Evolutionary conservation across 2,113 vertebrate genomes (phyloP).

Genomic region (Macaca fascicularis): DNA sequence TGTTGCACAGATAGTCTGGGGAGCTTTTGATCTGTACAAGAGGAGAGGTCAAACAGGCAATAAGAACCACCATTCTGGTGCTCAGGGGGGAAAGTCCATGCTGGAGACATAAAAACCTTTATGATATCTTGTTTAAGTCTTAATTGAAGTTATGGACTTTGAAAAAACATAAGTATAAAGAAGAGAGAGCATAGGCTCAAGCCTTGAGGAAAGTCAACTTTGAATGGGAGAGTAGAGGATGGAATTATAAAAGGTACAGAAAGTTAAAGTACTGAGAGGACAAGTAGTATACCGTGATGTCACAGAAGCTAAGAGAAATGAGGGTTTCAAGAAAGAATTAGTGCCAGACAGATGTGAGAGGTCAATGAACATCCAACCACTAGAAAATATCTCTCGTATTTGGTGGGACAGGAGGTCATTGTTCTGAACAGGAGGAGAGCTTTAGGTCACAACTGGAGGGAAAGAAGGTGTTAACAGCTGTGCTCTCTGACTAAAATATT

Average conservation of each 20-base stretch:
- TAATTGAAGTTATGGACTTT: neutral
- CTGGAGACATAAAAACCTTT: neutral
- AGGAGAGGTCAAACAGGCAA: neutral
- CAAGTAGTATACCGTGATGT: neutral
- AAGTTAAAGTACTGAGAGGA: neutral
- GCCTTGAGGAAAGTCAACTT: neutral
- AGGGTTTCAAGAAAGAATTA: neutral
- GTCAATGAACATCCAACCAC: neutral
- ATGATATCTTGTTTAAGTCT: neutral
- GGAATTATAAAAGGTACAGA: neutral
- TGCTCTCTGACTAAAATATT: neutral
- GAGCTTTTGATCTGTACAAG: neutral
- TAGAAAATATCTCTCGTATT: neutral
- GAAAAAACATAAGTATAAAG: neutral
- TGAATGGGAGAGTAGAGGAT: neutral
- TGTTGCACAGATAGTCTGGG: neutral
- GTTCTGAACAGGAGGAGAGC: neutral
- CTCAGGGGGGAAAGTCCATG: neutral
- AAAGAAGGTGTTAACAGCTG: neutral
- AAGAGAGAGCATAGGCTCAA: neutral
- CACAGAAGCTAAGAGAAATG: neutral
- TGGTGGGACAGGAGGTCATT: neutral
- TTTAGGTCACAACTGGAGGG: neutral
- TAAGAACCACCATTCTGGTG: neutral
- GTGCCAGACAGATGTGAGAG: neutral